Conservation (phyloP, 2,888 invertebrate species). For the Diabrotica balteata region DNA sequence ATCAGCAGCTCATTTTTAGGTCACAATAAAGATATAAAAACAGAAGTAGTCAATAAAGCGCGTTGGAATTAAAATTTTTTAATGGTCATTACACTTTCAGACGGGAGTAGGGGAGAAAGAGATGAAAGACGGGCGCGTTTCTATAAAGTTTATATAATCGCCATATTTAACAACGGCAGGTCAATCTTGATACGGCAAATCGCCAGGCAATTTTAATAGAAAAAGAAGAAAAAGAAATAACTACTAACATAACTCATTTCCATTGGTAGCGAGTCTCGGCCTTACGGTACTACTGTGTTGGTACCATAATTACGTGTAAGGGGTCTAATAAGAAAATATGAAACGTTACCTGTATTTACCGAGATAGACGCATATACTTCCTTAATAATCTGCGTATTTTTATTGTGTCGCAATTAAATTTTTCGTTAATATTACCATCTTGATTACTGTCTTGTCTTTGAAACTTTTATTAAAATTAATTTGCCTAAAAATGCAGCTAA, state of each 20-base stretch:
- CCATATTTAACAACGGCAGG: constrained; percentile 44
- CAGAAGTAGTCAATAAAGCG: constrained; percentile 30
- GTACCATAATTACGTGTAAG: constrained; percentile 29
- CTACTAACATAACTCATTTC: constrained; percentile 46
- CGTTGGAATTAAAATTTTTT: constrained; percentile 37
- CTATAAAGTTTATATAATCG: constrained; percentile 40
- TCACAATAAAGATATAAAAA: constrained; percentile 28
- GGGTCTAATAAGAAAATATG: constrained; percentile 37
- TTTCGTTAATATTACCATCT: background rate
- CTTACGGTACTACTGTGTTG: constrained; percentile 30
- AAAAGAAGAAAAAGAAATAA: constrained; percentile 42
- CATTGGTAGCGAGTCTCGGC: constrained; percentile 42
- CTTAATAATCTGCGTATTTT: constrained; percentile 38
- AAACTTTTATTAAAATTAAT: too few relatives aligned
- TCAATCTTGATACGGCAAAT: constrained; percentile 48
- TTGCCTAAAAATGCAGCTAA: too few relatives aligned
- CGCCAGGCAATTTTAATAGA: constrained; percentile 46
- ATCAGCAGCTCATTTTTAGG: constrained; percentile 29
- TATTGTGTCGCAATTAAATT: constrained; percentile 29
- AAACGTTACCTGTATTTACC: constrained; percentile 40
- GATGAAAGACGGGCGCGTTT: constrained; percentile 23
- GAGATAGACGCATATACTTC: constrained; percentile 36
- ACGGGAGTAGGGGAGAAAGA: constrained; percentile 10
- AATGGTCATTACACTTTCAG: constrained; percentile 37
- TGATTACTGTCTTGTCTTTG: too few relatives aligned